phyloP scores from a whole-genome alignment of 2,797 vertebrate genomes.

The Oreortyx pictus region DNA sequence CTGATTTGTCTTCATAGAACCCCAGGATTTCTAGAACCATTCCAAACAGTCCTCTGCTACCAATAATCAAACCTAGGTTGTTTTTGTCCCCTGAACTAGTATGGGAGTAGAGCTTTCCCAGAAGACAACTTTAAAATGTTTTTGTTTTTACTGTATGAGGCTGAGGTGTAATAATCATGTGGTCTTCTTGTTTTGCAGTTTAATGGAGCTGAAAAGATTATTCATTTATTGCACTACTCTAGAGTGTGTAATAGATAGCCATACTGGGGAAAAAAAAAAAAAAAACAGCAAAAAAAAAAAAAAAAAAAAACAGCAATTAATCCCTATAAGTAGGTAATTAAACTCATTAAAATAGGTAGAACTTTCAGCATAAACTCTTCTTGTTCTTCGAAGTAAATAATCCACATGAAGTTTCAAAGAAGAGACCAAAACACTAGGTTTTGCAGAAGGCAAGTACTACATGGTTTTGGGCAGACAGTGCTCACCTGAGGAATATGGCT shows the following conservation, averaged over 20 bases:
- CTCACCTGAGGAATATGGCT: neutral
- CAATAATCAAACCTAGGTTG: neutral
- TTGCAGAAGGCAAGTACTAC: neutral
- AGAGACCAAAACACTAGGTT: neutral
- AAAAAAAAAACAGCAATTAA: neutral
- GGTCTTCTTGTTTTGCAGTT: neutral
- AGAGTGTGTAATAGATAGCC: neutral
- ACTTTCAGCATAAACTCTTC: neutral
- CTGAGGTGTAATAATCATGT: neutral
- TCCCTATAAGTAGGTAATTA: neutral
- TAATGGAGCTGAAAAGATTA: neutral
- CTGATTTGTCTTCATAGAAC: neutral
- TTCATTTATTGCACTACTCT: neutral
- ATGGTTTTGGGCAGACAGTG: fast-evolving
- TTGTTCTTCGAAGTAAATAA: neutral
- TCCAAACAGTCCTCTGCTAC: neutral
- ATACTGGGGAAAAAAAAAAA: neutral
- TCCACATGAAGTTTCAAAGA: neutral
- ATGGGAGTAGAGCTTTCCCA: neutral
- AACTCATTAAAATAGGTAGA: neutral
- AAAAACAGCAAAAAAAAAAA: too few relatives aligned
- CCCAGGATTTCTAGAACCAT: neutral
- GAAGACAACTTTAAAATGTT: neutral
- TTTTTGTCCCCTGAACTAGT: neutral
- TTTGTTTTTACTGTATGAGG: neutral